phyloP scores from a whole-genome alignment of 2,113 vertebrate genomes.

The Hippoglossus stenolepis region DNA sequence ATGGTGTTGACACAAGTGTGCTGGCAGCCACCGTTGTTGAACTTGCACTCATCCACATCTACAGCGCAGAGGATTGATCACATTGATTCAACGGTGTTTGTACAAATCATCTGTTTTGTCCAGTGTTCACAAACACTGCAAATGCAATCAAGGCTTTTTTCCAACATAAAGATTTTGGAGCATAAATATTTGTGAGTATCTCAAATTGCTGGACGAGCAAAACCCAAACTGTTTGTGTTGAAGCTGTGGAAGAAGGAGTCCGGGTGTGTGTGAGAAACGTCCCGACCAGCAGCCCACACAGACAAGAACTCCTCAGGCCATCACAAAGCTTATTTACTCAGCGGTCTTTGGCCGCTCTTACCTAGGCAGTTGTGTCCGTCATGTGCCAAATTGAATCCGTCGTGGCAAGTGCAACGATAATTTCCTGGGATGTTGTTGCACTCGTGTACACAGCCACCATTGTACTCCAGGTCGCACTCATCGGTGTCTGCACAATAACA shows the following conservation, averaged over 20 bases:
- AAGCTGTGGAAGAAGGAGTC: too few species aligned
- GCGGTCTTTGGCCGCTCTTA: constrained; percentile 76
- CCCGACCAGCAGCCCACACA: constrained; percentile 40
- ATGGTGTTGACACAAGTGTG: constrained; percentile 93
- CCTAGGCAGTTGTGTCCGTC: constrained; percentile 98
- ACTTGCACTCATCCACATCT: constrained; percentile 94
- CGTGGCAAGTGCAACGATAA: constrained; percentile 96
- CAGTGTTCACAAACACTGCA: too few species aligned
- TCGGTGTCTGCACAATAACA: constrained; percentile 87
- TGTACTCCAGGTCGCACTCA: constrained; percentile 94
- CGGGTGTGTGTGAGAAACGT: constrained; percentile 29
- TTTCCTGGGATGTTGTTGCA: constrained; percentile 98
- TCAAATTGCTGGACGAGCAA: too few species aligned
- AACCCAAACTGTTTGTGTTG: too few species aligned
- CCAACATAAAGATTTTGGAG: too few species aligned
- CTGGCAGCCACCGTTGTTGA: constrained; percentile 97
- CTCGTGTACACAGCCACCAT: constrained; percentile 97
- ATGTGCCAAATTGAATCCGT: constrained; percentile 95
- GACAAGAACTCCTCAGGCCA: constrained; percentile 19
- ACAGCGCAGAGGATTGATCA: constrained; percentile 47
- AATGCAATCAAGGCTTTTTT: too few species aligned
- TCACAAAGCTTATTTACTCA: constrained; percentile 5
- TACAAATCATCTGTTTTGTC: constrained; percentile 2
- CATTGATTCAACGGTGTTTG: constrained; percentile 30
- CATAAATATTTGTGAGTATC: too few species aligned